A percentile compares a stretch with the other conserved stretches of the same genome.
phyloP scores from a whole-genome alignment of 2,113 vertebrate genomes.

The Alouatta palliata region DNA sequence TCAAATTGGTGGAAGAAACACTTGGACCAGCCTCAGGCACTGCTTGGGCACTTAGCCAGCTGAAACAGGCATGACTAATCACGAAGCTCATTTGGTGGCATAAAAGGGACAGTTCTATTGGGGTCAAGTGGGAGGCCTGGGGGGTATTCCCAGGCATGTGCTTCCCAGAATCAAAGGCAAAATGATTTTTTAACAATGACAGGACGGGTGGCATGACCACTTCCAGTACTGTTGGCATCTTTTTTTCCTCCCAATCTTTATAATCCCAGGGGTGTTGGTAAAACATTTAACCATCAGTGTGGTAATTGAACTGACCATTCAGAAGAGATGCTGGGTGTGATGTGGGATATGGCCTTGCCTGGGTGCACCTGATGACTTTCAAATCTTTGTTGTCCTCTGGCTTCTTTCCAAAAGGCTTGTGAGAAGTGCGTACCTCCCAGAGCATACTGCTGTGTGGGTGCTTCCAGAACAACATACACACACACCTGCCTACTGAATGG shows the following conservation, averaged over 20 bases:
- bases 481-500: not conserved
- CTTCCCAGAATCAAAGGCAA: slow-evolving; percentile 48
- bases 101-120: slow-evolving; percentile 43
- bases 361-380: not conserved
- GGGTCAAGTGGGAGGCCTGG: slow-evolving; percentile 31
- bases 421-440: not conserved
- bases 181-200: not conserved
- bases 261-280: not conserved
- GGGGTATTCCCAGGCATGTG: not conserved
- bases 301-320: not conserved
- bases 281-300: not conserved
- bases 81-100: slow-evolving; percentile 36
- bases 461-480: not conserved
- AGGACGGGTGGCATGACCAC: not conserved
- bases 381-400: not conserved
- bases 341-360: not conserved
- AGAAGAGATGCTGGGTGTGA: not conserved
- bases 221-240: not conserved
- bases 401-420: not conserved
- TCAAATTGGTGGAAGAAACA: slow-evolving; percentile 59
- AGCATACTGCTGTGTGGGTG: not conserved
- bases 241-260: not conserved
- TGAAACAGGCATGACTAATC: slow-evolving; percentile 55
- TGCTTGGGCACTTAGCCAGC: slow-evolving; percentile 45
- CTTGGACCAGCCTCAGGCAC: slow-evolving; percentile 47